A percentile compares a stretch with the other conserved stretches of the same genome.
Conservation (phyloP, 2,113 vertebrate genomes). For the Eudyptes chrysolophus region DNA sequence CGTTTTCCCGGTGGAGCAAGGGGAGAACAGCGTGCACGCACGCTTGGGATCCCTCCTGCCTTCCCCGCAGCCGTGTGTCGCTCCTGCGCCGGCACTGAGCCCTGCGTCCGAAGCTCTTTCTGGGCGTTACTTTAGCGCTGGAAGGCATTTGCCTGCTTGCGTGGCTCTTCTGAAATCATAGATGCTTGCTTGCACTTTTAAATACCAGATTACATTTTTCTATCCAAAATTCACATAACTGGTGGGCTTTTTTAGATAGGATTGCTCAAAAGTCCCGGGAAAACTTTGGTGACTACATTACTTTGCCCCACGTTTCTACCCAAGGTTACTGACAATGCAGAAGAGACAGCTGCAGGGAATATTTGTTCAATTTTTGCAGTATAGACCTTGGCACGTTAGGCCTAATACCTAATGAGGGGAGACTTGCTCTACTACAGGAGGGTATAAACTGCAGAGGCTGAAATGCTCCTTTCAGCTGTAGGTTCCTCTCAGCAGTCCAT, state of each 20-base stretch:
- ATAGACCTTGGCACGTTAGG: neutral
- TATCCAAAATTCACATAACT: neutral
- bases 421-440: neutral
- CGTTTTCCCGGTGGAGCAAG: neutral
- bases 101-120: fast-evolving
- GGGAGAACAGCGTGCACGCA: fast-evolving
- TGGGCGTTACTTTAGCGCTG: neutral
- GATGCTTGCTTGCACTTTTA: neutral
- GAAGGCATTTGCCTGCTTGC: neutral
- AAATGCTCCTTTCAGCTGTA: neutral
- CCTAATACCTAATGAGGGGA: neutral
- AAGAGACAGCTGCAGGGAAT: neutral
- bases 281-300: fast-evolving
- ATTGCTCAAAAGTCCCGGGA: neutral
- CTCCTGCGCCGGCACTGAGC: fast-evolving
- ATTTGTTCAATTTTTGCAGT: neutral
- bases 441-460: neutral
- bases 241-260: neutral
- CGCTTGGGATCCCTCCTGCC: fast-evolving
- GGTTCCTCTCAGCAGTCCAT: neutral
- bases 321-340: neutral
- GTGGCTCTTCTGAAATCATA: neutral
- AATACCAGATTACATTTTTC: neutral
- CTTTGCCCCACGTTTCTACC: neutral
- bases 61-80: fast-evolving